These are phyloP conservation scores for Acleris laterana DNA, from an alignment of 2,888 invertebrate species.

Conservation along the genomic window DNA sequence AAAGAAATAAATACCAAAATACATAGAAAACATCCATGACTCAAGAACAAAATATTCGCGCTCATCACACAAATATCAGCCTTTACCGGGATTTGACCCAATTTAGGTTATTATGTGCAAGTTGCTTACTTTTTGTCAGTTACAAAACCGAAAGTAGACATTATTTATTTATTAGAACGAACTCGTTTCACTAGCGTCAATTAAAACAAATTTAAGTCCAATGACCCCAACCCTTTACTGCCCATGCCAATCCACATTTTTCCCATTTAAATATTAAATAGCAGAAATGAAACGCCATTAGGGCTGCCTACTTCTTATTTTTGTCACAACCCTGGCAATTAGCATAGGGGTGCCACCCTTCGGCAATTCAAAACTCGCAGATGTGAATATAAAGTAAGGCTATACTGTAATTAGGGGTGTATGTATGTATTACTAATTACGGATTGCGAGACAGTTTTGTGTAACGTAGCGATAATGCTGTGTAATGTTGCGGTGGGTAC, in stretches of 20 bases:
- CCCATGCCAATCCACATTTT: constrained; percentile 13
- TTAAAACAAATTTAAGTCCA: neutral
- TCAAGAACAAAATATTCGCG: too few relatives aligned
- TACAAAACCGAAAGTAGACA: too few relatives aligned
- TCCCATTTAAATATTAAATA: constrained; percentile 35
- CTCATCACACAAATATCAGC: too few relatives aligned
- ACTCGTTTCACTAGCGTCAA: too few relatives aligned
- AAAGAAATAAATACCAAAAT: too few relatives aligned
- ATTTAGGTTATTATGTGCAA: too few relatives aligned
- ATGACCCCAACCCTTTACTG: constrained; percentile 8
- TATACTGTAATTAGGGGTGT: constrained; percentile 33
- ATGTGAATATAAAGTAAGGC: constrained; percentile 40
- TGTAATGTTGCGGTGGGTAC: constrained; percentile 6
- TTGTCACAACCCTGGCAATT: constrained; percentile 53
- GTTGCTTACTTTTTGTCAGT: too few relatives aligned
- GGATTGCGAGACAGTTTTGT: constrained; percentile 26
- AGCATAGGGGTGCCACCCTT: constrained; percentile 50
- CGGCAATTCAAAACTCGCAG: constrained; percentile 47
- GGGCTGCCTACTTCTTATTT: constrained; percentile 50
- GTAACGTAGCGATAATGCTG: constrained; percentile 15
- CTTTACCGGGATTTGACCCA: too few relatives aligned
- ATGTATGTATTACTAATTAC: constrained; percentile 33
- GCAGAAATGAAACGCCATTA: constrained; percentile 36
- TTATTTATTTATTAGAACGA: too few relatives aligned
- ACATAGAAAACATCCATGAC: too few relatives aligned